A percentile compares a stretch with the other conserved stretches of the same genome.
phyloP scores from a whole-genome alignment of 2,113 vertebrate genomes.

The Cavia porcellus region DNA sequence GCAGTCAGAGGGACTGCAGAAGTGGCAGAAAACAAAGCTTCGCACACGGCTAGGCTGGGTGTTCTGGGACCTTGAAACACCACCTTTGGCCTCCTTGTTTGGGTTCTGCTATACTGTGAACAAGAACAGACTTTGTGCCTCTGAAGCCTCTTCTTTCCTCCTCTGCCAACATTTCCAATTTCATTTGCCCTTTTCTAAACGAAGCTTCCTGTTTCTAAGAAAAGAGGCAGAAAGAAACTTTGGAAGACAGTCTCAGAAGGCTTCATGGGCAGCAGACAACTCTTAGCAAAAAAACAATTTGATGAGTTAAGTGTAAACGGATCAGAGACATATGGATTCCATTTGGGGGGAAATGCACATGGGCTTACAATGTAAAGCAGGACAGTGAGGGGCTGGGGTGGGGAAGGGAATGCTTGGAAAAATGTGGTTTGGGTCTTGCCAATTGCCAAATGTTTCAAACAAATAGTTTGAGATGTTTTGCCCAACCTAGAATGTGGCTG shows the following conservation, averaged over 20 bases:
- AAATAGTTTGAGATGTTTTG: constrained; percentile 81
- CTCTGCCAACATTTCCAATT: constrained; percentile 58
- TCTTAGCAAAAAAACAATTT: constrained; percentile 76
- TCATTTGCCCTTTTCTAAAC: constrained; percentile 63
- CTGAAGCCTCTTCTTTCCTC: neutral
- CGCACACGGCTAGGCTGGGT: neutral
- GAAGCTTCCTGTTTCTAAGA: constrained; percentile 80
- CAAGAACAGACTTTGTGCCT: neutral
- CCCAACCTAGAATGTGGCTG: constrained; percentile 29
- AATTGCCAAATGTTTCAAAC: constrained; percentile 81
- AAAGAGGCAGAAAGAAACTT: constrained; percentile 61
- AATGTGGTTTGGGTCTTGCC: constrained; percentile 83
- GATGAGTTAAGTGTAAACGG: constrained; percentile 83
- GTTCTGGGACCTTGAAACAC: neutral
- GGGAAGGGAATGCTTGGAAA: constrained; percentile 78
- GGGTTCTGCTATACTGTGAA: neutral
- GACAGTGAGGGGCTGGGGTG: constrained; percentile 10
- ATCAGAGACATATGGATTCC: constrained; percentile 83
- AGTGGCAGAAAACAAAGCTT: neutral
- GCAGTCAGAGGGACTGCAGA: neutral
- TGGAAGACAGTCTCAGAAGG: constrained; percentile 76
- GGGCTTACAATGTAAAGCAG: constrained; percentile 77
- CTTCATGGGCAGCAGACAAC: constrained; percentile 73
- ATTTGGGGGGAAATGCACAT: constrained; percentile 79
- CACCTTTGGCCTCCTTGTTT: neutral